Evolutionary conservation across 2,888 invertebrate genomes (phyloP).

Genomic region (Nomada fucata): DNA sequence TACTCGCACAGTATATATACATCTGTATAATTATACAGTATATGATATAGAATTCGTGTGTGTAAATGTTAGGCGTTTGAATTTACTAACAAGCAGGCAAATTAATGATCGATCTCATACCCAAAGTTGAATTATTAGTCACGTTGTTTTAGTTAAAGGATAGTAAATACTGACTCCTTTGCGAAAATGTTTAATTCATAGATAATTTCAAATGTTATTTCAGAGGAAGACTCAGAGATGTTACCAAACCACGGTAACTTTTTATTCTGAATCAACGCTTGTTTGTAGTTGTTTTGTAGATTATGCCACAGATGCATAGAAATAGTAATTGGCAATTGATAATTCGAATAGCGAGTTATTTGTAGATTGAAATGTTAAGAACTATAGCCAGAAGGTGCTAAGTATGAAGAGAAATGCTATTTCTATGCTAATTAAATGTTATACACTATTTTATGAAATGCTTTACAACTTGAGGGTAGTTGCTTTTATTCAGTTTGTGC

Average conservation of each 20-base stretch:
- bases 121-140: conserved; percentile 6
- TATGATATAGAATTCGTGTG: conserved; percentile 4
- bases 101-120: background rate
- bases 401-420: conserved; percentile 24
- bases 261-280: conserved; percentile 79
- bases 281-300: conserved; percentile 69
- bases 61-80: conserved; percentile 16
- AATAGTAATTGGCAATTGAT: conserved; percentile 49
- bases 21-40: conserved; percentile 1
- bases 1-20: conserved; percentile 32
- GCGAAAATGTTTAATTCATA: conserved; percentile 57
- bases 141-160: conserved; percentile 42
- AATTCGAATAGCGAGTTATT: background rate
- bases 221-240: conserved; percentile 84
- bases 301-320: conserved; percentile 61
- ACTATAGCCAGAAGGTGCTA: background rate
- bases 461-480: conserved; percentile 43
- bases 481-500: conserved; percentile 50
- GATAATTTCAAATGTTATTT: conserved; percentile 80
- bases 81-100: background rate
- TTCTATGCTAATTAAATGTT: conserved; percentile 52
- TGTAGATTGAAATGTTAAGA: background rate
- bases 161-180: conserved; percentile 28
- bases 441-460: conserved; percentile 34
- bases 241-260: conserved; percentile 83